Evolutionary conservation across 2,888 invertebrate genomes (phyloP).

Genomic region (Drosophila quinaria): DNA sequence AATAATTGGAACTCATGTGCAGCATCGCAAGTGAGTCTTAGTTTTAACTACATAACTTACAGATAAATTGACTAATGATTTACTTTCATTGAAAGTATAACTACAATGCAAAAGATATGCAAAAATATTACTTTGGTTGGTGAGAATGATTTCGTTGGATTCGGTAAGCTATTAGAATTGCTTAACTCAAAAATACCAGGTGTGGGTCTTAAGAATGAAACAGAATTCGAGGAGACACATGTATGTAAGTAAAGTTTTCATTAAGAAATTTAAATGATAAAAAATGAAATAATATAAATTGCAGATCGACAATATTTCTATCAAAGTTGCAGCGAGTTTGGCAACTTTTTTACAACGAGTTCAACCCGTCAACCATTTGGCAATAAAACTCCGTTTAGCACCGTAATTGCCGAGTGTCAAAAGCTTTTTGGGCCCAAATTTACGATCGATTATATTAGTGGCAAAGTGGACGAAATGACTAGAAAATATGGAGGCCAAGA

Average conservation of each 20-base stretch:
- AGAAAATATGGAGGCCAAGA: conserved; percentile 84
- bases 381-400: conserved; percentile 13
- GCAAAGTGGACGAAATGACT: conserved; percentile 72
- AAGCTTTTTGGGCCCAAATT: conserved; percentile 33
- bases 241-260: background rate
- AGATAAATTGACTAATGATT: background rate
- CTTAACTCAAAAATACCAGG: conserved; percentile 6
- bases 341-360: conserved; percentile 85
- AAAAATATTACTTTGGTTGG: conserved; percentile 19
- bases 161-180: conserved; percentile 2
- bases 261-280: background rate
- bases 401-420: conserved; percentile 14
- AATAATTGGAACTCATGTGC: conserved; percentile 19
- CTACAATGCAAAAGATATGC: conserved; percentile 15
- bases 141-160: conserved; percentile 6
- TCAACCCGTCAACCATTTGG: conserved; percentile 48
- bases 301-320: conserved; percentile 90
- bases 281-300: background rate
- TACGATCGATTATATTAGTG: conserved; percentile 38
- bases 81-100: background rate
- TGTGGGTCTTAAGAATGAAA: background rate
- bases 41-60: too few species aligned
- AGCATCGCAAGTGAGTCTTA: conserved; percentile 45
- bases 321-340: conserved; percentile 93
- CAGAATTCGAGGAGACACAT: background rate